Conservation (phyloP, 1,140 invertebrate genomes). For the Drosophila cardini region DNA sequence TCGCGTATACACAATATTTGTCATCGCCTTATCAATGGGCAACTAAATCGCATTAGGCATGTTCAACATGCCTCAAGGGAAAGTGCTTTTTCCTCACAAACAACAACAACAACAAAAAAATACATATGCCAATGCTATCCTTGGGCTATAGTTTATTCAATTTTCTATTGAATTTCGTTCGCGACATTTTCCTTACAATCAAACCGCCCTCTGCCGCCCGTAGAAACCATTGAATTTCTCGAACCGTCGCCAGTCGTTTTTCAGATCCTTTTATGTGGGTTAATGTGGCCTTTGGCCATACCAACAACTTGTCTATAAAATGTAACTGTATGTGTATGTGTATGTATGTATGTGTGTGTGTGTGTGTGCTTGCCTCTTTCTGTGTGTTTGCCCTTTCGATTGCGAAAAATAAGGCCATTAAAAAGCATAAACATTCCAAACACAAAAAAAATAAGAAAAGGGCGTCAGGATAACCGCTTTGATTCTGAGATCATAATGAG, state of each 20-base stretch:
- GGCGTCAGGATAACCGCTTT: conserved; percentile 27
- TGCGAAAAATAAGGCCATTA: conserved; percentile 72
- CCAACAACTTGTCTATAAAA: conserved; percentile 21
- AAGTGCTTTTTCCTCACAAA: not conserved
- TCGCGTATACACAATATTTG: conserved; percentile 41
- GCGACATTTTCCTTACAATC: conserved; percentile 8
- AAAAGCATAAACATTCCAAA: conserved; percentile 65
- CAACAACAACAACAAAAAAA: not conserved
- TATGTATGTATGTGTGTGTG: not conserved
- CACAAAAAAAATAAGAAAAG: conserved; percentile 12
- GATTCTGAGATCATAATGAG: conserved; percentile 33
- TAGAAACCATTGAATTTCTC: not conserved
- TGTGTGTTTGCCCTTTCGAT: conserved; percentile 37
- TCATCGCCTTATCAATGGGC: conserved; percentile 29
- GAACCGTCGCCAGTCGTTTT: not conserved
- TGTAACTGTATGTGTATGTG: conserved; percentile 12
- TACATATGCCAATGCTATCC: conserved; percentile 6
- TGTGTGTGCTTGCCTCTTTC: too few species aligned
- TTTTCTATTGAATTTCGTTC: conserved; percentile 37
- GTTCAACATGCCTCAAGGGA: conserved; percentile 42
- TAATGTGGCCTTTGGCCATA: conserved; percentile 47
- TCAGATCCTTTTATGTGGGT: conserved; percentile 57
- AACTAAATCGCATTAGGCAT: conserved; percentile 60
- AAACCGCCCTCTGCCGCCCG: too few species aligned
- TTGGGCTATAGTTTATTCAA: conserved; percentile 47